Conservation (phyloP, 2,113 vertebrate genomes). For the Amblyopsis rosae region DNA sequence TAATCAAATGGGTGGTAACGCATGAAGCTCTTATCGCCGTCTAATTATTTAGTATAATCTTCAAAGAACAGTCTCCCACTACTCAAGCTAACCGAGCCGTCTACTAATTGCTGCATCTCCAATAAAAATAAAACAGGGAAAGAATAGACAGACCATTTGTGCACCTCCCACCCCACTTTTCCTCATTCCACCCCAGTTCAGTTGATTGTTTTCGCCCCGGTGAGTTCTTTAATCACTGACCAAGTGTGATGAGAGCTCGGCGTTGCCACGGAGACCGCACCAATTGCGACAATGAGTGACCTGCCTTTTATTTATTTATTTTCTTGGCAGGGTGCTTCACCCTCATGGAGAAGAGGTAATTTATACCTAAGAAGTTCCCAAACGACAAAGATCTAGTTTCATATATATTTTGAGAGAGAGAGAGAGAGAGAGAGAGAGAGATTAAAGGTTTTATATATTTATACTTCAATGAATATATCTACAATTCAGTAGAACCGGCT, state of each 20-base stretch:
- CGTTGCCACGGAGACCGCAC: slow-evolving; percentile 85
- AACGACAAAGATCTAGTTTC: slow-evolving; percentile 1
- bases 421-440: no score
- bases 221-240: slow-evolving; percentile 85
- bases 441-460: no score
- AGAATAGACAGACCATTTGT: slow-evolving; percentile 14
- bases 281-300: slow-evolving; percentile 80
- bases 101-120: slow-evolving; percentile 56
- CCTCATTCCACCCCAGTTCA: slow-evolving; percentile 38
- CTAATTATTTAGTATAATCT: slow-evolving; percentile 48
- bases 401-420: no score
- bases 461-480: no score
- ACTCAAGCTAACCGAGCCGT: slow-evolving; percentile 28
- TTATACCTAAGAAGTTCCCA: neutral
- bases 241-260: slow-evolving; percentile 79
- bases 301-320: slow-evolving; percentile 66
- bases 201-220: slow-evolving; percentile 41
- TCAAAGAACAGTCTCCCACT: slow-evolving; percentile 44
- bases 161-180: neutral
- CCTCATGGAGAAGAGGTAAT: slow-evolving; percentile 40
- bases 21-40: slow-evolving; percentile 36
- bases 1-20: slow-evolving; percentile 26
- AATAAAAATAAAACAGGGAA: slow-evolving; percentile 26
- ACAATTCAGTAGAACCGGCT: no score
- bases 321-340: slow-evolving; percentile 42